phyloP scores from a whole-genome alignment of 2,797 vertebrate species.

The Enoplosus armatus region DNA sequence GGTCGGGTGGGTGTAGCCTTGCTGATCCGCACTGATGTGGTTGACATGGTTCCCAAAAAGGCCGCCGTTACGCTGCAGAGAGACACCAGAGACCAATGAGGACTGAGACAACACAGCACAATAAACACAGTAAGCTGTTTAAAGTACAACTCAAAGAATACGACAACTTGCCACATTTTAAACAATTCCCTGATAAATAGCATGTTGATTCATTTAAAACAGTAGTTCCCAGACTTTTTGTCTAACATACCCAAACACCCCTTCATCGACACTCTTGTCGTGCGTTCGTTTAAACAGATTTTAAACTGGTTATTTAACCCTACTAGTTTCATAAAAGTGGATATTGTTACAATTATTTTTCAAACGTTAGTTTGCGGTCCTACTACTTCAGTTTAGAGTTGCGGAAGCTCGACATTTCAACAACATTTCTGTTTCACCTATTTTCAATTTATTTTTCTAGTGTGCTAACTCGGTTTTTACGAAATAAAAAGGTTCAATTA shows the following conservation, averaged over 20 bases:
- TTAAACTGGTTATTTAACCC: not conserved
- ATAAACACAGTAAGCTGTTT: not conserved
- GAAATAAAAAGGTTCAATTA: too few relatives aligned
- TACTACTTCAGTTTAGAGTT: too few relatives aligned
- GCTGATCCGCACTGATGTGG: slow-evolving; percentile 90
- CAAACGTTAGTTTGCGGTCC: too few relatives aligned
- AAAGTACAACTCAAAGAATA: not conserved
- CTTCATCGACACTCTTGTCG: not conserved
- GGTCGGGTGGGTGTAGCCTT: slow-evolving; percentile 88
- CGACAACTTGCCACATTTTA: not conserved
- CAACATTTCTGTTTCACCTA: too few relatives aligned
- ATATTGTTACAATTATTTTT: too few relatives aligned
- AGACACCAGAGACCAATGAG: slow-evolving; percentile 15
- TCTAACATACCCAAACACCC: not conserved
- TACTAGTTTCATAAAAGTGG: not conserved
- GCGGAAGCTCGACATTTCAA: too few relatives aligned
- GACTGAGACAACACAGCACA: not conserved
- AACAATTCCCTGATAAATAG: not conserved
- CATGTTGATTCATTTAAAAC: not conserved
- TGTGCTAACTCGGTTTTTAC: too few relatives aligned
- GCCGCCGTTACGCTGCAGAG: slow-evolving; percentile 92
- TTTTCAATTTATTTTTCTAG: too few relatives aligned
- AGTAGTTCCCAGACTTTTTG: not conserved
- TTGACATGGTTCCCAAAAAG: slow-evolving; percentile 96
- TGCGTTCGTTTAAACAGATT: not conserved